A percentile compares a stretch with the other conserved stretches of the same genome.
These are phyloP conservation scores for Oryctolagus cuniculus DNA, from an alignment of 2,113 vertebrate genomes.

Conservation along the genomic window DNA sequence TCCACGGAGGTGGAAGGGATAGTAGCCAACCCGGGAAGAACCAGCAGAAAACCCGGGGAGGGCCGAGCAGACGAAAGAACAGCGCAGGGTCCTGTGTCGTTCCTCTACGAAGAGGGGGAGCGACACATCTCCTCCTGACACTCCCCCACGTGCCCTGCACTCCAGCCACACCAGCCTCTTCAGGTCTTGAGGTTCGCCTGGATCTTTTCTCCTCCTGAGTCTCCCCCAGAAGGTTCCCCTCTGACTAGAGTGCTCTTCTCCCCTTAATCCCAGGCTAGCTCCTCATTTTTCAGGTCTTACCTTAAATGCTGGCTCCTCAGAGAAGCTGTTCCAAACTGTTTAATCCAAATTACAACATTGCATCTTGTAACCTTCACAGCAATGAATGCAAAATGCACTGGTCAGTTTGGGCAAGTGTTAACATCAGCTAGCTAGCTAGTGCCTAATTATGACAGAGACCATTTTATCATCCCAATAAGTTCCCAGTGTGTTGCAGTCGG, in stretches of 20 bases:
- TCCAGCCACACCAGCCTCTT: not conserved
- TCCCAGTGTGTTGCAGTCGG: not conserved
- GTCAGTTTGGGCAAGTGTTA: not conserved
- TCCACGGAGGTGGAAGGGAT: no score
- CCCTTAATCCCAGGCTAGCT: not conserved
- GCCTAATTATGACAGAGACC: not conserved
- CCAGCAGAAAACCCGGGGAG: no score
- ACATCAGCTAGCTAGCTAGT: not conserved
- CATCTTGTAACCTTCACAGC: not conserved
- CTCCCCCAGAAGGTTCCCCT: not conserved
- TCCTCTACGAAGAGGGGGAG: no score
- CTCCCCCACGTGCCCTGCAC: not conserved
- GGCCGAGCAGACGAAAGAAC: no score
- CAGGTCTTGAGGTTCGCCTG: not conserved
- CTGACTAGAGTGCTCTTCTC: not conserved
- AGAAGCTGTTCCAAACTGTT: not conserved
- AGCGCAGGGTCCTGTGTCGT: no score
- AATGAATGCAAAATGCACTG: not conserved
- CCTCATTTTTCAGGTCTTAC: not conserved
- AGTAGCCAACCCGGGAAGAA: no score
- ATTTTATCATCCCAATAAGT: not conserved
- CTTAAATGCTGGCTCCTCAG: not conserved
- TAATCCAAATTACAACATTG: not conserved
- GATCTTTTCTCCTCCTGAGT: not conserved
- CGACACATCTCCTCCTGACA: not conserved